Evolutionary conservation across 2,797 vertebrate genomes (phyloP).

Genomic region (Lepus townsendii): DNA sequence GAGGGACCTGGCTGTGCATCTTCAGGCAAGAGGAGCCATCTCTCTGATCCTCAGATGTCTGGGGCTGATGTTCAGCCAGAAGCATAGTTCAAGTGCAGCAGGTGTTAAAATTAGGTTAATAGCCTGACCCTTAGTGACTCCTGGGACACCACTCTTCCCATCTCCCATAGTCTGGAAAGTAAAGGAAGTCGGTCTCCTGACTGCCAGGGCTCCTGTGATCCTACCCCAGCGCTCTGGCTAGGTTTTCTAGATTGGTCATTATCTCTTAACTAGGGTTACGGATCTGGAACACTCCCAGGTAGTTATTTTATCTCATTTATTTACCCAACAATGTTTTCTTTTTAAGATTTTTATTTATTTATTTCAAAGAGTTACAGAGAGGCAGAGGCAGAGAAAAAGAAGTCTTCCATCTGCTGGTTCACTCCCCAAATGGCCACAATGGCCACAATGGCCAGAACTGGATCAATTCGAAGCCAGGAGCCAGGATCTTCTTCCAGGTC

Average conservation of each 20-base stretch:
- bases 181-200: background rate
- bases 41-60: background rate
- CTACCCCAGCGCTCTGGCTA: background rate
- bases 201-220: background rate
- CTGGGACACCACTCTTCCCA: background rate
- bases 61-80: background rate
- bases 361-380: too few relatives aligned
- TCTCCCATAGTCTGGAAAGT: background rate
- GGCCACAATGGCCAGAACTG: too few relatives aligned
- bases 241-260: background rate
- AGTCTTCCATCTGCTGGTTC: too few relatives aligned
- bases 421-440: too few relatives aligned
- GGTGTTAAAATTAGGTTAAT: background rate
- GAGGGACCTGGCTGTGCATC: background rate
- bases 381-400: too few relatives aligned
- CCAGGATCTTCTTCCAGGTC: too few relatives aligned
- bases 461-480: too few relatives aligned
- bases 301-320: background rate
- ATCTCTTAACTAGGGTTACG: background rate
- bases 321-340: background rate
- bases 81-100: background rate
- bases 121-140: background rate
- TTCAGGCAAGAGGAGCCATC: background rate
- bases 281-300: conserved; percentile 16
- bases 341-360: too few relatives aligned